Evolutionary conservation across 2,797 vertebrate genomes (phyloP), one percentile per base, ranked within the genome.

Genomic region (Pygocentrus nattereri): DNA sequence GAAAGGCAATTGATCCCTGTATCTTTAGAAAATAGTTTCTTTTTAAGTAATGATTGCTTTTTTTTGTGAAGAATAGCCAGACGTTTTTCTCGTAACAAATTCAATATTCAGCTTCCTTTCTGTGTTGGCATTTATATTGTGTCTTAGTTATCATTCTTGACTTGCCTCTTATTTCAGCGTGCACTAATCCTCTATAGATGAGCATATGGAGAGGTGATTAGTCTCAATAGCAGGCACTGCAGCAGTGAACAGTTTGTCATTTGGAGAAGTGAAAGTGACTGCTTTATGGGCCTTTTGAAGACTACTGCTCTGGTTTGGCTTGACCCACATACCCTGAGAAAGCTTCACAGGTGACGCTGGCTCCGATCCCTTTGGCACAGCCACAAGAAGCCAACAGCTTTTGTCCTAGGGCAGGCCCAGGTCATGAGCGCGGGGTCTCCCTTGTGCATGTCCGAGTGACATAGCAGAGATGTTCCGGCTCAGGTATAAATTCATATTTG

Each of bases 21-120:
- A 56, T 77, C 44, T n/a, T 71, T 30, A 62, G 50, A 50, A 44
- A 77, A 77, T 86, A 21, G 52, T 49, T 21, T 49, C 68, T 30
- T 59, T 25, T 30, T 65, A 81, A 38, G 11, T 70, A 30, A 52
- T 31, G 0, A 62, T 12, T 41, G 31, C 5, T 80, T 67, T 68
- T 44, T 25, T 31, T 34, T 27, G 38, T 16, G 38, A 34, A 54
- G 54, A 52, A 75, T 68, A n/a, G 54, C 16, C 38, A 27, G 34
- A 41, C 30, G 34, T 11, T 7, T n/a, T 21, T 65, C 30, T 69
- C 18, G 2, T 16, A 67, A 41, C 30, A 25, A 34, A 75, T 72
- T 73, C 52, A 16, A 58, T 13, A 7, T 67, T 54, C 5, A 15
- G 25, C 64, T 62, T 30, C 30, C 67, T 71, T 61, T 67, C 11